These are phyloP conservation scores for Phytoseiulus persimilis DNA, from an alignment of 2,888 invertebrate species.

Conservation along the genomic window DNA sequence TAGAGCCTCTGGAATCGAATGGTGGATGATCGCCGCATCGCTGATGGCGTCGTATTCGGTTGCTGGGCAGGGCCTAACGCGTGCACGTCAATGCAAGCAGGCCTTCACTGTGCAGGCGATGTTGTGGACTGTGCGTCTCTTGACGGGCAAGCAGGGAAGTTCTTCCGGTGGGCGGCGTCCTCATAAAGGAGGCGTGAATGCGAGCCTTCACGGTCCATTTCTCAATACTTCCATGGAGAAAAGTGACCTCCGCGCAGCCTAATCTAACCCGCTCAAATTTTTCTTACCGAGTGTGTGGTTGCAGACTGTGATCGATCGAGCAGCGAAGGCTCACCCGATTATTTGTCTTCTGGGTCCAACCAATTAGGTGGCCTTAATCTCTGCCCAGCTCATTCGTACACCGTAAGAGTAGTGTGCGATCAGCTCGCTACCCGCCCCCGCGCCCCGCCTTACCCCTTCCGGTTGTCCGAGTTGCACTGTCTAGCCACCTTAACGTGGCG, in stretches of 20 bases:
- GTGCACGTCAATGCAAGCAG: not conserved
- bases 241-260: not conserved
- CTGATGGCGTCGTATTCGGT: conserved; percentile 34
- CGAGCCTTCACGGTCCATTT: not conserved
- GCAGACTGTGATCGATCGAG: not conserved
- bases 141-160: not conserved
- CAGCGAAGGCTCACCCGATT: not conserved
- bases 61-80: conserved; percentile 27
- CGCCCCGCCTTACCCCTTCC: not conserved
- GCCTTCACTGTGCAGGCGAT: not conserved
- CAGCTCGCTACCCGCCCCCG: not conserved
- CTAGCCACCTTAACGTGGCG: conserved; percentile 37
- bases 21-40: conserved; percentile 33
- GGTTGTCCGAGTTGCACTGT: conserved; percentile 38
- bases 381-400: not conserved
- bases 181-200: not conserved
- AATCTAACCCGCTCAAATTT: not conserved
- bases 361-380: not conserved
- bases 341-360: not conserved
- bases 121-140: not conserved
- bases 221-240: not conserved
- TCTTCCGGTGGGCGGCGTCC: not conserved
- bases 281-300: not conserved
- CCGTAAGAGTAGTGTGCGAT: not conserved
- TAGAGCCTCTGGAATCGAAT: not conserved